phyloP scores from a whole-genome alignment of 2,113 vertebrate genomes.

The Gobiocypris rarus region DNA sequence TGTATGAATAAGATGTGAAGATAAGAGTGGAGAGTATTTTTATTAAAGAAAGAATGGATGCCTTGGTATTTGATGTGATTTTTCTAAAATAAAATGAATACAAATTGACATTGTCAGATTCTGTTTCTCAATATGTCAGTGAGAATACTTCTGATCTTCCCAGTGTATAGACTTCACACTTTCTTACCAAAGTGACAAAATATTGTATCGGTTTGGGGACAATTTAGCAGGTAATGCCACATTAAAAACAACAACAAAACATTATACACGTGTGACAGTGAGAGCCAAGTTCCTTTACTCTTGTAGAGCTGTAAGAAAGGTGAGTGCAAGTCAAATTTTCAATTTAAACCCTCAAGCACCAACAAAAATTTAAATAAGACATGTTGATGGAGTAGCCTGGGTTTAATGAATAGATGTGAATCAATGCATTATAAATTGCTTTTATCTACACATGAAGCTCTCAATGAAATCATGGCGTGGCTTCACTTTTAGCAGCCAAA shows the following conservation, averaged over 20 bases:
- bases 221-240: not conserved
- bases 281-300: not conserved
- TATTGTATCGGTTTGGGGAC: not conserved
- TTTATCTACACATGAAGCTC: not conserved
- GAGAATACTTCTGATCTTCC: not conserved
- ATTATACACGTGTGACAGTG: not conserved
- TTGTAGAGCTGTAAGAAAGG: not conserved
- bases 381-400: no score
- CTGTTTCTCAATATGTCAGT: not conserved
- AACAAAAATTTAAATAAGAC: not conserved
- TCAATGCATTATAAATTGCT: not conserved
- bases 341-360: not conserved
- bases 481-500: not conserved
- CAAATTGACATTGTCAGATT: not conserved
- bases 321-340: not conserved
- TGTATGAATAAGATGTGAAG: not conserved
- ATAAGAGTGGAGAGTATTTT: constrained; percentile 38
- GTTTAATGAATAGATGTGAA: not conserved
- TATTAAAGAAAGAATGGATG: constrained; percentile 25
- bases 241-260: not conserved
- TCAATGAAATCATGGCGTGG: not conserved
- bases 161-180: not conserved
- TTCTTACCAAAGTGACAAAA: not conserved
- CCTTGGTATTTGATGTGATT: not conserved
- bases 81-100: constrained; percentile 1